Conservation (phyloP, 1,140 invertebrate species). For the Heliconius hermathena region DNA sequence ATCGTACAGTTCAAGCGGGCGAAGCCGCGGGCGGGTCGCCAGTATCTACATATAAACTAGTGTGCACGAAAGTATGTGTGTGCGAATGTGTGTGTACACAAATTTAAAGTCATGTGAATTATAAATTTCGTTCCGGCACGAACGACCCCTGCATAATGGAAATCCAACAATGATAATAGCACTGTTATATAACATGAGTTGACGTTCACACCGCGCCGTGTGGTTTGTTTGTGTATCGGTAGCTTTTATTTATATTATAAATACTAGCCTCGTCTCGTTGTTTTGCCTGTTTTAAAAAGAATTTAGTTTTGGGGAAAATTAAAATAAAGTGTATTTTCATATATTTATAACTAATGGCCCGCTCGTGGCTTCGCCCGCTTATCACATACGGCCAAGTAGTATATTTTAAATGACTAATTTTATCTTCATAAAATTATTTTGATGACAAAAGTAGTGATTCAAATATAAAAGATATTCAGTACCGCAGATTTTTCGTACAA, state of each 20-base stretch:
- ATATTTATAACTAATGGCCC: too few relatives aligned
- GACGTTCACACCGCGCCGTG: not conserved
- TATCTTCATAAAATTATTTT: too few relatives aligned
- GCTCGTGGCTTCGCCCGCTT: too few relatives aligned
- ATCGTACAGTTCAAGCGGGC: too few relatives aligned
- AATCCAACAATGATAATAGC: conserved; percentile 33
- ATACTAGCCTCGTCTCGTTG: not conserved
- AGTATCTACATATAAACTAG: not conserved
- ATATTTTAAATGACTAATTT: too few relatives aligned
- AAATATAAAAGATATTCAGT: too few relatives aligned
- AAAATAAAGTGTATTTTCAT: too few relatives aligned
- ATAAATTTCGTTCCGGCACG: conserved; percentile 27
- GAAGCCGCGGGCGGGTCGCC: too few relatives aligned
- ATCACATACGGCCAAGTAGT: too few relatives aligned
- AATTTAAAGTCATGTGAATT: conserved; percentile 14
- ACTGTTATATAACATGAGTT: conserved; percentile 20
- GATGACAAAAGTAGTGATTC: too few relatives aligned
- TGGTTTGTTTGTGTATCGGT: not conserved
- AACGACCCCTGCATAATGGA: conserved; percentile 28
- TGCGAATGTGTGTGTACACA: not conserved
- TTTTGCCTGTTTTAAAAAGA: not conserved
- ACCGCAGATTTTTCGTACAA: too few relatives aligned
- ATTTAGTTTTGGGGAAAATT: too few relatives aligned
- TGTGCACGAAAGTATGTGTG: not conserved
- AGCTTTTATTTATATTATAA: not conserved